Evolutionary conservation across 2,888 invertebrate species (phyloP), one percentile per base, ranked within the genome.

Genomic region (Apeira syringaria): DNA sequence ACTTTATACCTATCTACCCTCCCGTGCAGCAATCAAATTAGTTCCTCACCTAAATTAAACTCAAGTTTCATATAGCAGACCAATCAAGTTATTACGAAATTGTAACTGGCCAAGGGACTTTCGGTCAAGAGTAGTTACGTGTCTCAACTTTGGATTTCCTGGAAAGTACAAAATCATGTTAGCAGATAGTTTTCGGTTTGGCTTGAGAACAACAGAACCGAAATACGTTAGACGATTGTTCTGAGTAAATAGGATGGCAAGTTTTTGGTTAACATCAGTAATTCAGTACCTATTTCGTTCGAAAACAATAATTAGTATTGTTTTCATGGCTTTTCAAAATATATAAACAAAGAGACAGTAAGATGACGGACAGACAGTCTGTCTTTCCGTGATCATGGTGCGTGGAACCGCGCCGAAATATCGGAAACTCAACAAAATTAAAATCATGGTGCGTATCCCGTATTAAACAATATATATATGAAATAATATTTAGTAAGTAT

Each of bases 91-190:
- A 42, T 47, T 39, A 32, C 39, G 34, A 43, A 47, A 34, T n/a
- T 35, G 35, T 41, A 39, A 47, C 50, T 25, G 34, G 27, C 9
- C 35, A 37, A 26, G 36, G 31, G 54, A 66, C 59, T 64, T 63
- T 61, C 45, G 42, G 52, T 53, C 46, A 56, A 60, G 53, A 61
- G 66, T 59, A 59, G 60, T 60, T 59, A 58, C 52, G 42, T 52
- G 46, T 53, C 42, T 56, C 47, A 56, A 67, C 63, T 64, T 53
- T 29, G 40, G 53, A 58, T 56, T 53, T 53, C 53, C 43, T 36
- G 50, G 53, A 57, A 61, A 69, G 68, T 64, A 68, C 61, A 51
- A 54, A 65, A 64, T 60, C 57, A 50, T 68, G 70, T 66, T 65
- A 56, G 54, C 29, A 50, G 64, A 64, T 59, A 64, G 64, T 63